Base-by-base conservation (phyloP, 2,113 vertebrate species). In the Pantherophis guttatus region DNA sequence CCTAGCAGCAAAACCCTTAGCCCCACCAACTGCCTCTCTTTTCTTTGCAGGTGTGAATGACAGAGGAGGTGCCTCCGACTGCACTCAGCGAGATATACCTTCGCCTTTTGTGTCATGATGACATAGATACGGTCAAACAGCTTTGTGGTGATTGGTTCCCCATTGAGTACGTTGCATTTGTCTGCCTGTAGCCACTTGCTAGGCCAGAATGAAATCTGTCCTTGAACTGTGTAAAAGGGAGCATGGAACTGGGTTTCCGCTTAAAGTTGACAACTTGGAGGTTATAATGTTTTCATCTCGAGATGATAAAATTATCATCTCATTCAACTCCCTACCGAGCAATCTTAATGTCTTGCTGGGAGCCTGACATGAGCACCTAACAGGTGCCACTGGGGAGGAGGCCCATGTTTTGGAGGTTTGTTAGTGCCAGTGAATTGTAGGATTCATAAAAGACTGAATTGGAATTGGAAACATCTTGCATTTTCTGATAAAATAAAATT, bases 141-240 rank as follows among this genome's bases (percentile, higher is more conserved):
- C 99, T 99, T 95, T 99, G 99, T 39, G 97, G 98, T 0, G 99
- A 99, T 97, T 99, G 99, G 99, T 99, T 99, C 97, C 99, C 99
- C 93, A 99, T 99, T 2, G 99, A 99, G 99, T 99, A 97, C 89
- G 99, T 97, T 1, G 19, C 92, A 0, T 1, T 0, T 17, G 4
- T 29, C 15, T 70, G 48, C 23, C 9, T 39, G 24, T 39, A 13
- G 11, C 53, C 3, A 10, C 24, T 86, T 10, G 59, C 0, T 57
- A 29, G 12, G 90, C 0, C 15, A 88, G 53, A 2, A 3, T 0
- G 50, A 89, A 15, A 3, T 26, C 19, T 4, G 4, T 0, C 8
- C 1, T 0, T 3, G 90, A 62, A n/a, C 15, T 86, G 0, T 7
- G 9, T 33, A 13, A n/a, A 21, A 21, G 44, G 55, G 54, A 11